Evolutionary conservation across 2,797 vertebrate genomes (phyloP).

Genomic region (Malurus splendens): DNA sequence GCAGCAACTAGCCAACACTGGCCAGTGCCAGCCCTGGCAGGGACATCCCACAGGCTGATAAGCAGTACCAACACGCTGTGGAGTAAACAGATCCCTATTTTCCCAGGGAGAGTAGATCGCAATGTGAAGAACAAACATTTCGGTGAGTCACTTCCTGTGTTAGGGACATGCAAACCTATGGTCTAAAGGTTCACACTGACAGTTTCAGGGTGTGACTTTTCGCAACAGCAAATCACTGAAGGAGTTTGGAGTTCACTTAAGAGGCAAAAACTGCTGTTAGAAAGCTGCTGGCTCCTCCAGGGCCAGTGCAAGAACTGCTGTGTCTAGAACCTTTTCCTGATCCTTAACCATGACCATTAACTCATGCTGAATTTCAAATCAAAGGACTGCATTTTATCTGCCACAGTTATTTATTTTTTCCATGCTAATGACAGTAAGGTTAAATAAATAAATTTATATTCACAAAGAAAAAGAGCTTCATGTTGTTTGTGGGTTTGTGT

Average conservation of each 20-base stretch:
- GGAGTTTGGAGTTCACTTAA: neutral
- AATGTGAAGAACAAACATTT: neutral
- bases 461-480: neutral
- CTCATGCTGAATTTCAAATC: neutral
- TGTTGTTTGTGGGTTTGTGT: neutral
- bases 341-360: neutral
- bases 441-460: neutral
- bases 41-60: neutral
- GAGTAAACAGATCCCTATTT: neutral
- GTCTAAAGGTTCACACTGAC: neutral
- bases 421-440: neutral
- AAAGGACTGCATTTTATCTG: neutral
- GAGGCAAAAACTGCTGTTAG: neutral
- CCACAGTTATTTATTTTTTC: neutral
- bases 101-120: neutral
- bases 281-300: neutral
- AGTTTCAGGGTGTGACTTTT: neutral
- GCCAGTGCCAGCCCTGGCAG: neutral
- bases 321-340: neutral
- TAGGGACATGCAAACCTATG: neutral
- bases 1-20: neutral
- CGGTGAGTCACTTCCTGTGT: constrained; percentile 20
- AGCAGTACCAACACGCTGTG: accelerated
- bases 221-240: neutral
- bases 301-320: accelerated